phyloP scores from a whole-genome alignment of 2,888 invertebrate species.

The Lissonota sp. region DNA sequence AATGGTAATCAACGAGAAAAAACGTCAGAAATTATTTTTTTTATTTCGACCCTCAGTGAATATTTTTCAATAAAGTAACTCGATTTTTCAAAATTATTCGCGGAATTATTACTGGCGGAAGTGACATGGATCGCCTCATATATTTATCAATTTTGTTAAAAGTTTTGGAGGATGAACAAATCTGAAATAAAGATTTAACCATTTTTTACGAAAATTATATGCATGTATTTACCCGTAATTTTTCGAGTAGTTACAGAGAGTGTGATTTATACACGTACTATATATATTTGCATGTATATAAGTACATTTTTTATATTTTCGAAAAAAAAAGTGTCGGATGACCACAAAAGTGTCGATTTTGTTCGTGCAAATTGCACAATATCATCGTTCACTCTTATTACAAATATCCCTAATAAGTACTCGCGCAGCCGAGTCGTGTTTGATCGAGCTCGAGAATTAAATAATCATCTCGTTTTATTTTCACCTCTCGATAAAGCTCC shows the following conservation, averaged over 20 bases:
- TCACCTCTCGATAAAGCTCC: constrained; percentile 8
- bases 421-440: constrained; percentile 35
- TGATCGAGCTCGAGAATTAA: constrained; percentile 17
- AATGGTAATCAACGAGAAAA: too few relatives aligned
- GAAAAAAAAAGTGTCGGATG: constrained; percentile 27
- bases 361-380: constrained; percentile 16
- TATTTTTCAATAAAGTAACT: too few relatives aligned
- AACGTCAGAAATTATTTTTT: too few relatives aligned
- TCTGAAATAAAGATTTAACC: neutral
- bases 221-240: constrained; percentile 52
- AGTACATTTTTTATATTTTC: constrained; percentile 46
- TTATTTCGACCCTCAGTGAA: too few relatives aligned
- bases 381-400: constrained; percentile 21
- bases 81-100: too few relatives aligned
- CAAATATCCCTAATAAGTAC: constrained; percentile 30
- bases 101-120: too few relatives aligned
- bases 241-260: constrained; percentile 39
- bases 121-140: too few relatives aligned
- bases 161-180: neutral
- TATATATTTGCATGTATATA: constrained; percentile 41
- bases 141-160: neutral
- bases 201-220: constrained; percentile 61
- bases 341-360: constrained; percentile 23
- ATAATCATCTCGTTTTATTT: neutral
- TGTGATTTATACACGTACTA: constrained; percentile 43